Percentiles rank a stretch among this genome's conserved stretches.
Evolutionary conservation across 2,888 invertebrate species (phyloP).

Genomic region (Parnassius orleans): DNA sequence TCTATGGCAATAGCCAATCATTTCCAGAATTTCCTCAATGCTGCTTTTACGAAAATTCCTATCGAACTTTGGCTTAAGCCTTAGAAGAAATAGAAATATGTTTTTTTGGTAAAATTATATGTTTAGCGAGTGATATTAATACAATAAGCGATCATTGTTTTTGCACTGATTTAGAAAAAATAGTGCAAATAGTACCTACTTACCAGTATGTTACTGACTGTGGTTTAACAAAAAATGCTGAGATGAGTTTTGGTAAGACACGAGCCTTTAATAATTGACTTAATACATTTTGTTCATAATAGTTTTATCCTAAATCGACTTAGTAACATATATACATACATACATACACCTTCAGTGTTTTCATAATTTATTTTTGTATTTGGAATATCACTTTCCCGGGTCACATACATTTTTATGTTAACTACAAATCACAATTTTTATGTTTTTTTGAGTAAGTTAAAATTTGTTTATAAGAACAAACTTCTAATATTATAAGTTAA

Average conservation of each 20-base stretch:
- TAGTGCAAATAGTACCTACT: neutral
- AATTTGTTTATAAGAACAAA: slow-evolving; percentile 20
- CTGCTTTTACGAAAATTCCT: slow-evolving; percentile 86
- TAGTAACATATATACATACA: too few relatives aligned
- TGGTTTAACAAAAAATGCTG: slow-evolving; percentile 12
- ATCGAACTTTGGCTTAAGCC: slow-evolving; percentile 85
- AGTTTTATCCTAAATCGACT: too few relatives aligned
- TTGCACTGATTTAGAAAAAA: slow-evolving; percentile 10
- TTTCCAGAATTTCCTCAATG: slow-evolving; percentile 87
- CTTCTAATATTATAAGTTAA: slow-evolving; percentile 34
- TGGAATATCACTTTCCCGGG: too few relatives aligned
- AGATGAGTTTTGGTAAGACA: slow-evolving; percentile 10
- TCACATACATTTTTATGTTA: too few relatives aligned
- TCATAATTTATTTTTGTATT: too few relatives aligned
- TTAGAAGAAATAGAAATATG: slow-evolving; percentile 36
- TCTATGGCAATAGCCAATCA: slow-evolving; percentile 86
- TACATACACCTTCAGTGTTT: too few relatives aligned
- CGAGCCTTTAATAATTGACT: neutral
- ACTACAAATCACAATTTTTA: too few relatives aligned
- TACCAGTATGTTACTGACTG: neutral
- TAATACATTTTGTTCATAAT: too few relatives aligned
- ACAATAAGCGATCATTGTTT: slow-evolving; percentile 1
- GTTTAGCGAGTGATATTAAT: slow-evolving; percentile 13
- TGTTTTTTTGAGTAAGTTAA: neutral
- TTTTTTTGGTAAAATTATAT: neutral